Base-by-base conservation (phyloP, 2,113 vertebrate species). In the Oncorhynchus clarkii region DNA sequence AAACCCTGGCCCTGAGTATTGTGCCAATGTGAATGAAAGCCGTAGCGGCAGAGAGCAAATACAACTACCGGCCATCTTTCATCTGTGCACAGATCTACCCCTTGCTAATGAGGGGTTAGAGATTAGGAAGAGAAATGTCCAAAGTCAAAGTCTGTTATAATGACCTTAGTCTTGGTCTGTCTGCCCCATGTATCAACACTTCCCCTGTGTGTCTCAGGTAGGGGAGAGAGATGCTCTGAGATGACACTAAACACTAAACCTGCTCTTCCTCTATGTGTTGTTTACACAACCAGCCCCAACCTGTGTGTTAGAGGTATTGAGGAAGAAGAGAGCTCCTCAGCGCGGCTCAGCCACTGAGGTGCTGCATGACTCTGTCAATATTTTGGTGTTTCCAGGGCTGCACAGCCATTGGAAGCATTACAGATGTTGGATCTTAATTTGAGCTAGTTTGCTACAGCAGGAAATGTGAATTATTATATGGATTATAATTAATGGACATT, bases 341-440 rank as follows among this genome's bases (percentile, higher is more conserved):
- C 54, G 8, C 27, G 1, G 0, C 51, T 54, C 49, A 26, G 60
- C 65, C 54, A 26, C 13, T 74, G 24, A 78, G 39, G 22, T 5
- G 1, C 70, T 49, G 71, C 67, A 34, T 73, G 45, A 54, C 73
- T 51, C 45, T n/a, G 73, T 82, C 79, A 89, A 86, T 86, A 91
- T 85, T 85, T 87, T 79, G 75, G 16, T 83, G 85, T 90, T 86
- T 90, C 82, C 79, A 90, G 73, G 85, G 77, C 80, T 72, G 26
- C 11, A 13, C 29, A 80, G 64, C 60, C 26, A 20, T 39, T 59
- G n/a, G 48, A 86, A 49, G 66, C 59, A 18, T 78, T 71, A 60
- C 39, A 11, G 39, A 45, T 45, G 39, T 45, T 45, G 39, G 39
- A 45, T 11, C 39, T 11, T 45, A 11, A 45, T 45, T 45, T 45